Base-by-base conservation (phyloP, 2,888 invertebrate genomes). In the Andrena marginata region DNA sequence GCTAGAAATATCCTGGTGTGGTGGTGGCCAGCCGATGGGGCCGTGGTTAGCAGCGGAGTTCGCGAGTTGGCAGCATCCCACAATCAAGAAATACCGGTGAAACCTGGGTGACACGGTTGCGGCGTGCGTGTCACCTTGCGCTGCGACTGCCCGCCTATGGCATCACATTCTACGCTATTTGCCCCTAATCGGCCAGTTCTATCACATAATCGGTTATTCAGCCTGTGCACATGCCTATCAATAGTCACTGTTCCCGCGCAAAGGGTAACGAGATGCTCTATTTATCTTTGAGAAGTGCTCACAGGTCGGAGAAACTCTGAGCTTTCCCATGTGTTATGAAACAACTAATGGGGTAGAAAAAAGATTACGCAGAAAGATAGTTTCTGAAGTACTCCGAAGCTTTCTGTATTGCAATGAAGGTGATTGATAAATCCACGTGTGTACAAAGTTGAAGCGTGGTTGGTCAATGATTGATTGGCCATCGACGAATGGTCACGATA, bases 31-130 rank as follows among this genome's bases (percentile, higher is more conserved):
- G 71, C 64, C 60, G 77, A 77, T 72, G 76, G 63, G 42, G 74
- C 63, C 75, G 80, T 62, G 78, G 77, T 80, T 77, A 67, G 67
- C 59, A 64, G 75, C 65, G 62, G 63, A 62, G 69, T 56, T 62
- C 60, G 73, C 70, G 63, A 85, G 79, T 89, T 89, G 89, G 89
- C 89, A 89, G 79, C 85, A 87, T 89, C 88, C 85, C 86, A 87
- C 84, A 59, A 87, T 83, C 79, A 63, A 65, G 63, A 73, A 77
- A 79, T 79, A 82, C 82, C 82, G 75, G 73, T 59, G 80, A 71
- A 78, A 77, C 72, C 64, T 51, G 74, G 69, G 35, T 69, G 78
- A 83, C 70, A 70, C 59, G 60, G 35, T 51, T 64, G 60, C 23
- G 65, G 65, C 51, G 62, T 74, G 82, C 51, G 65, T 74, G 82